phyloP scores from a whole-genome alignment of 2,113 vertebrate genomes.

The Picathartes gymnocephalus region DNA sequence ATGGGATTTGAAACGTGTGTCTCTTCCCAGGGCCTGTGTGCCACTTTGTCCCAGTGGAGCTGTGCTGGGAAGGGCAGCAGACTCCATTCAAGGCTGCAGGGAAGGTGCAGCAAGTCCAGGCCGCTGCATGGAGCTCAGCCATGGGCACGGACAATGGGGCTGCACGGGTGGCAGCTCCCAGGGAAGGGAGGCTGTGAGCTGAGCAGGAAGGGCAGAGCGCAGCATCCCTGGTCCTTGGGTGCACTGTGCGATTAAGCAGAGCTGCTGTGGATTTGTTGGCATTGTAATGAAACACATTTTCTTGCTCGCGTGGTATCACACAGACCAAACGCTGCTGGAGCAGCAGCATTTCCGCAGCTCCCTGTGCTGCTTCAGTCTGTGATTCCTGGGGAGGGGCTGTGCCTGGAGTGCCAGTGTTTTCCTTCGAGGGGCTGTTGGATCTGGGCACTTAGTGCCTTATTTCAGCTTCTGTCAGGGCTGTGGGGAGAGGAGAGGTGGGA shows the following conservation, averaged over 20 bases:
- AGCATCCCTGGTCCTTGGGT: not conserved
- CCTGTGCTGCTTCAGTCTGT: not conserved
- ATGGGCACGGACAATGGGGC: fast-evolving
- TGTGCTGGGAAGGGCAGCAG: not conserved
- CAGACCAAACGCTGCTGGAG: not conserved
- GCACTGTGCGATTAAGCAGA: not conserved
- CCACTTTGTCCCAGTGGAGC: not conserved
- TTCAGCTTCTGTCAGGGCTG: not conserved
- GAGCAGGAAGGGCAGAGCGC: not conserved
- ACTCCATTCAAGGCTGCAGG: not conserved
- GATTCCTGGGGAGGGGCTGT: not conserved
- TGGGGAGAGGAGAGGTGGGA: not conserved
- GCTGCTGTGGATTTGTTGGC: not conserved
- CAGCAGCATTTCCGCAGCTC: not conserved
- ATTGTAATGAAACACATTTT: not conserved
- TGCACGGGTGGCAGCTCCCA: not conserved
- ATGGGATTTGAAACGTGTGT: not conserved
- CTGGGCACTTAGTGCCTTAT: not conserved
- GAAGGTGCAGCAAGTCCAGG: fast-evolving
- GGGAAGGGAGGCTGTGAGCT: not conserved
- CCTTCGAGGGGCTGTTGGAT: not conserved
- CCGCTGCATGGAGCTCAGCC: fast-evolving
- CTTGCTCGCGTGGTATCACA: fast-evolving
- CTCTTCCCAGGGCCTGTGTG: not conserved
- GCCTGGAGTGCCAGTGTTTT: fast-evolving